These are phyloP conservation scores for Poeciliopsis prolifica DNA, from an alignment of 2,113 vertebrate species.

Conservation along the genomic window DNA sequence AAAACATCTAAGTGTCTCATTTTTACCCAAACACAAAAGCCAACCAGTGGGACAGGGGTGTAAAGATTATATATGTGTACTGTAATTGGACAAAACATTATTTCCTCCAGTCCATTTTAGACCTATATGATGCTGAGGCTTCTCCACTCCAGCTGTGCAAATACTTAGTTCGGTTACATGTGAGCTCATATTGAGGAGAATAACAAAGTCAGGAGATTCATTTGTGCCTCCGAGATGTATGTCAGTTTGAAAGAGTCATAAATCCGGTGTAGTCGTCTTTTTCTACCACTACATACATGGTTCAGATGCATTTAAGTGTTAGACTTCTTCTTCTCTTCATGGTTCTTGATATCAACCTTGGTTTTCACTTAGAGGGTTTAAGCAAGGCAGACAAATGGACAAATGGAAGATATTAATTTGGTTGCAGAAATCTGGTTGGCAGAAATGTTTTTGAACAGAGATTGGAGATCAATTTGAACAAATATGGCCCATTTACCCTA, in stretches of 20 bases:
- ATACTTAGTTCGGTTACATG: background rate
- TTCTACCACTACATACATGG: conserved; percentile 17
- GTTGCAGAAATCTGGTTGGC: conserved; percentile 14
- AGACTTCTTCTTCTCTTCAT: conserved; percentile 25
- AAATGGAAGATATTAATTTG: background rate
- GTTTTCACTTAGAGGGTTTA: conserved; percentile 18
- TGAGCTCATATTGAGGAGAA: conserved; percentile 1
- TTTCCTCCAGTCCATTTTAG: background rate
- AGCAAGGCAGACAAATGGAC: conserved; percentile 8
- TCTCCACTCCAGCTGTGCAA: conserved; percentile 7
- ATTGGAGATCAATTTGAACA: background rate
- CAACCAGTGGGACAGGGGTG: background rate
- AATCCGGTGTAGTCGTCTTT: background rate
- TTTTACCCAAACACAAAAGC: background rate
- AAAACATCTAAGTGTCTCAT: background rate
- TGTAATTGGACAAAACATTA: background rate
- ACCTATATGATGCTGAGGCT: background rate
- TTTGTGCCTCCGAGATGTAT: background rate
- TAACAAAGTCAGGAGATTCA: background rate
- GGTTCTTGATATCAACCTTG: conserved; percentile 16
- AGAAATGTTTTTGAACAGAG: background rate
- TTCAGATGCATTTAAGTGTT: conserved; percentile 7
- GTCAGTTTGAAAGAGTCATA: background rate
- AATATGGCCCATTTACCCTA: conserved; percentile 1
- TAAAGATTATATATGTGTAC: background rate